phyloP scores from a whole-genome alignment of 2,888 invertebrate species.

The Xestobium rufovillosum region DNA sequence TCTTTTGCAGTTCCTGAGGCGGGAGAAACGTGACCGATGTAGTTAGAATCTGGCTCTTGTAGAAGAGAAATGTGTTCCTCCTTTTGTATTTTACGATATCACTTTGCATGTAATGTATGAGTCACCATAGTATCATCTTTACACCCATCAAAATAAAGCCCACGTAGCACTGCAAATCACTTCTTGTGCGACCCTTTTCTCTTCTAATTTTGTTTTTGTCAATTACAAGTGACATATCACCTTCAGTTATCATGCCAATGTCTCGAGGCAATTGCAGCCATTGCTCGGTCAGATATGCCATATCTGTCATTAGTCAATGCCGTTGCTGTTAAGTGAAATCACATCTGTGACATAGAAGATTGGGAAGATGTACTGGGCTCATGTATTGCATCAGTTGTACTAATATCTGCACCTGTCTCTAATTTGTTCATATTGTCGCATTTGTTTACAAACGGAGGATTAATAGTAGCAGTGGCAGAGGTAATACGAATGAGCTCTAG shows the following conservation, averaged over 20 bases:
- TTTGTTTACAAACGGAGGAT: too few species aligned
- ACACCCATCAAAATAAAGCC: background rate
- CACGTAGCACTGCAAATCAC: background rate
- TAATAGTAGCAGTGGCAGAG: too few species aligned
- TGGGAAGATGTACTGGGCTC: too few species aligned
- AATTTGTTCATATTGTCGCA: too few species aligned
- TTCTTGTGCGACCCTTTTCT: background rate
- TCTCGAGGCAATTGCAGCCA: background rate
- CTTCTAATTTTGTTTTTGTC: slow-evolving; percentile 3
- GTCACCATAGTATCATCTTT: slow-evolving; percentile 1
- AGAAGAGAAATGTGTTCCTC: background rate
- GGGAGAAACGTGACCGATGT: slow-evolving; percentile 2
- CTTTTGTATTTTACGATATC: background rate
- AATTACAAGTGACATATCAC: background rate
- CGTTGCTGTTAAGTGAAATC: too few species aligned
- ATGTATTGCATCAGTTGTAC: too few species aligned
- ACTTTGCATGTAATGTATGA: background rate
- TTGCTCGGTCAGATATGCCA: background rate
- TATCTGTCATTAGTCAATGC: too few species aligned
- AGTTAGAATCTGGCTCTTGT: background rate
- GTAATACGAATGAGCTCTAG: too few species aligned
- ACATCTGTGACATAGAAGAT: too few species aligned
- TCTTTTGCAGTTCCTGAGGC: background rate
- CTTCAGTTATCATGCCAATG: background rate
- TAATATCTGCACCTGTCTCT: too few species aligned